A percentile compares a stretch with the other conserved stretches of the same genome.
These are phyloP conservation scores for Thaumatotibia leucotreta DNA, from an alignment of 1,140 invertebrate species.

Conservation along the genomic window DNA sequence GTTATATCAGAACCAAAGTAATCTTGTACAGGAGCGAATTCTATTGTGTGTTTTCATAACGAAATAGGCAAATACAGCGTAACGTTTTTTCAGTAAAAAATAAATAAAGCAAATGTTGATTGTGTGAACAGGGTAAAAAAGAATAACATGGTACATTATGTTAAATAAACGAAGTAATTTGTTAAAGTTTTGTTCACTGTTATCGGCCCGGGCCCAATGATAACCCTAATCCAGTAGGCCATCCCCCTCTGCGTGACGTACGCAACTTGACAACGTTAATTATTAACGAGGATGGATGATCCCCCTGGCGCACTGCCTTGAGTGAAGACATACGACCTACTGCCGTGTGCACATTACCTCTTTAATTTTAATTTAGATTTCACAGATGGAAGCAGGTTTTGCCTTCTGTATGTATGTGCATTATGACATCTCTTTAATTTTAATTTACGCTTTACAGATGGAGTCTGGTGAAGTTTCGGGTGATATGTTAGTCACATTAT, in stretches of 20 bases:
- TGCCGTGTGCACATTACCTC: neutral
- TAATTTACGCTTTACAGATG: conserved; percentile 12
- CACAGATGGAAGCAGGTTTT: neutral
- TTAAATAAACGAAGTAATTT: neutral
- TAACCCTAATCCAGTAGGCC: conserved; percentile 13
- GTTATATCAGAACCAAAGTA: too few relatives aligned
- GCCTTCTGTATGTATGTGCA: neutral
- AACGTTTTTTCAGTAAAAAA: too few relatives aligned
- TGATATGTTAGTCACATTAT: conserved; percentile 3
- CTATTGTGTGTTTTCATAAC: too few relatives aligned
- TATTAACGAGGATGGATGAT: conserved; percentile 67
- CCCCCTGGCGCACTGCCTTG: conserved; percentile 26
- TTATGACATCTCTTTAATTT: conserved; percentile 10
- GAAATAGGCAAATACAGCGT: too few relatives aligned
- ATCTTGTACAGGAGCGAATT: too few relatives aligned
- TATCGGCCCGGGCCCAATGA: neutral
- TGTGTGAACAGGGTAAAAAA: neutral
- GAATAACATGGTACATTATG: neutral
- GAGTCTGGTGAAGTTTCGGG: conserved; percentile 1
- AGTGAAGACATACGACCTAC: conserved; percentile 9
- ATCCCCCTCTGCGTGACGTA: conserved; percentile 24
- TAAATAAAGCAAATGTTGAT: too few relatives aligned
- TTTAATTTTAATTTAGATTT: conserved; percentile 14
- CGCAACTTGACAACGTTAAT: conserved; percentile 57
- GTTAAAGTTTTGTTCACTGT: neutral